Conservation (phyloP, 2,888 invertebrate genomes). For the Orthosia gracilis region DNA sequence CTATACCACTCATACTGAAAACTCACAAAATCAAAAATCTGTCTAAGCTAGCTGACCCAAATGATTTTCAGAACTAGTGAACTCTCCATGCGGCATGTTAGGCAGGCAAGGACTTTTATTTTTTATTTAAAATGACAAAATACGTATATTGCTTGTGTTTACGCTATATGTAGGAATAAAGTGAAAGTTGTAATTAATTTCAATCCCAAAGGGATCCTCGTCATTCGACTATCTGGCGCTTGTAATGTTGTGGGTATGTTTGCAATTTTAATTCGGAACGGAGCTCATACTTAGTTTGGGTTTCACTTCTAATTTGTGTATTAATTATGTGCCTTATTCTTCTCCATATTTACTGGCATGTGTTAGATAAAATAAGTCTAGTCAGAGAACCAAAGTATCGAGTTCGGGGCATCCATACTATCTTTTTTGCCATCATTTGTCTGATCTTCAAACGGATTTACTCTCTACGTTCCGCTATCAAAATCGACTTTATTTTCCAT, state of each 20-base stretch:
- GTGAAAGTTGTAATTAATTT: conserved; percentile 60
- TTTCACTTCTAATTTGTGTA: conserved; percentile 17
- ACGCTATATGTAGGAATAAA: conserved; percentile 11
- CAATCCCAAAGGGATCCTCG: conserved; percentile 42
- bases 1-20: not conserved
- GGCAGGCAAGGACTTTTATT: conserved; percentile 11
- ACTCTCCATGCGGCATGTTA: conserved; percentile 10
- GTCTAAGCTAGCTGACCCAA: not conserved
- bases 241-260: conserved; percentile 26
- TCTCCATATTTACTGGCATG: not conserved
- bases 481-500: too few relatives aligned
- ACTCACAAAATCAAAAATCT: not conserved
- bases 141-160: conserved; percentile 11
- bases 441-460: not conserved
- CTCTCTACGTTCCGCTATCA: not conserved
- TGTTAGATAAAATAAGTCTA: not conserved
- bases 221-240: conserved; percentile 15
- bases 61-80: conserved; percentile 1
- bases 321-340: not conserved
- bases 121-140: conserved; percentile 26
- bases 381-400: not conserved
- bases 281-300: conserved; percentile 29
- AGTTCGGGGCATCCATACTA: too few relatives aligned
- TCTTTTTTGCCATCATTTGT: not conserved
- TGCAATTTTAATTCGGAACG: conserved; percentile 51